Conservation (phyloP, 2,888 invertebrate species). For the Catotricha subobsoleta region DNA sequence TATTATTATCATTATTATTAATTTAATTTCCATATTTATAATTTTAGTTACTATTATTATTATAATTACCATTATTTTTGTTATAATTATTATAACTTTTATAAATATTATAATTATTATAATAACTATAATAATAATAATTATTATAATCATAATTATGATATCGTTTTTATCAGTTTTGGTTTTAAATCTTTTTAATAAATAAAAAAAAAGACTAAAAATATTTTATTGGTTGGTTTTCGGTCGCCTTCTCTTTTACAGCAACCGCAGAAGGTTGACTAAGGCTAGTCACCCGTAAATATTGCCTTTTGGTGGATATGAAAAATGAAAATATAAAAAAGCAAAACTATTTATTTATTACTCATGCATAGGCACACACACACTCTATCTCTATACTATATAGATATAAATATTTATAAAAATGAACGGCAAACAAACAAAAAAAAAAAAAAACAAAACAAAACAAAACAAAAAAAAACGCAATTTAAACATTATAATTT, state of each 20-base stretch:
- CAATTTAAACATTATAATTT: too few species aligned
- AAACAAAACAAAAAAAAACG: too few species aligned
- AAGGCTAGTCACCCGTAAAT: constrained; percentile 9
- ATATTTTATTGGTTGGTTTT: constrained; percentile 29
- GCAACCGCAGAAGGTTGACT: constrained; percentile 64
- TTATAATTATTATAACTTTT: constrained; percentile 17
- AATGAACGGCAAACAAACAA: too few species aligned
- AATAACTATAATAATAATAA: constrained; percentile 5
- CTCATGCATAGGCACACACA: background rate
- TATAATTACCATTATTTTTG: constrained; percentile 3
- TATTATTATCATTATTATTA: background rate
- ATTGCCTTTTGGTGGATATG: constrained; percentile 3
- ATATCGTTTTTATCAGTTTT: constrained; percentile 3
- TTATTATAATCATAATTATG: background rate
- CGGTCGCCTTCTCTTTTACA: constrained; percentile 69
- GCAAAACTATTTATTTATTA: too few species aligned
- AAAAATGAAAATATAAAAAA: too few species aligned
- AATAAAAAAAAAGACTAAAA: constrained; percentile 4
- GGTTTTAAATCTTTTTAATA: too few species aligned
- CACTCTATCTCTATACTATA: too few species aligned
- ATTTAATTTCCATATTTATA: constrained; percentile 1
- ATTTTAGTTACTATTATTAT: background rate
- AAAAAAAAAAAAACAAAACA: too few species aligned
- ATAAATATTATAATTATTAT: constrained; percentile 21
- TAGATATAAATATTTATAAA: too few species aligned